These are phyloP conservation scores for Dipodomys stephensi DNA, from an alignment of 2,113 vertebrate genomes.

Conservation along the genomic window DNA sequence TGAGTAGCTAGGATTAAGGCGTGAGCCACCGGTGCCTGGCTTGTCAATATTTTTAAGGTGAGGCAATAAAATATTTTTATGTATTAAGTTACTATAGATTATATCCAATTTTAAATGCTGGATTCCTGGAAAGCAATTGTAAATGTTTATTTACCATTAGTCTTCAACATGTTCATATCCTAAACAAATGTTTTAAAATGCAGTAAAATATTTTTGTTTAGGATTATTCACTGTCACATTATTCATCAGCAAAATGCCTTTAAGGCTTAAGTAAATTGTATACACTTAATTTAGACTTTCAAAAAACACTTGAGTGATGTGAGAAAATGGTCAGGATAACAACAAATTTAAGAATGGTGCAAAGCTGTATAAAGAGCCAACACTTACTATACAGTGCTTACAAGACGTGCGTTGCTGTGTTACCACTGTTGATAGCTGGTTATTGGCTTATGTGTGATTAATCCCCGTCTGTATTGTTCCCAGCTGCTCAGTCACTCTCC, in stretches of 20 bases:
- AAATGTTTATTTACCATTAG: not conserved
- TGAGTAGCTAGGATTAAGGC: no score
- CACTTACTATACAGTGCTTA: not conserved
- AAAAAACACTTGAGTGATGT: not conserved
- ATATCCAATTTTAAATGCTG: not conserved
- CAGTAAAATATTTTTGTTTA: slow-evolving; percentile 25
- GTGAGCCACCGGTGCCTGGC: no score
- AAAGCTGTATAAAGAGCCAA: not conserved
- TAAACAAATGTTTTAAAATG: slow-evolving; percentile 8
- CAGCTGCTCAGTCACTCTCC: not conserved
- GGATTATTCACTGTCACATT: not conserved
- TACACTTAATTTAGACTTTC: not conserved
- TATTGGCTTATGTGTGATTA: not conserved
- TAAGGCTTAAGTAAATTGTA: not conserved
- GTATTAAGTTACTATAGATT: not conserved
- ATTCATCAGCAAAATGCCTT: not conserved
- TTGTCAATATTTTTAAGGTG: not conserved
- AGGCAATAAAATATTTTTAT: not conserved
- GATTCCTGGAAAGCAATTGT: slow-evolving; percentile 6
- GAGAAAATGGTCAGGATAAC: not conserved
- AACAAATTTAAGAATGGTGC: not conserved
- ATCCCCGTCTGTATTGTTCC: not conserved
- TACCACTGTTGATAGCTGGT: not conserved
- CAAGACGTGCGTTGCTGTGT: not conserved
- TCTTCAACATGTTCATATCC: not conserved